These are phyloP conservation scores for Etheostoma nigrum DNA, from an alignment of 2,797 vertebrate genomes.

Conservation along the genomic window DNA sequence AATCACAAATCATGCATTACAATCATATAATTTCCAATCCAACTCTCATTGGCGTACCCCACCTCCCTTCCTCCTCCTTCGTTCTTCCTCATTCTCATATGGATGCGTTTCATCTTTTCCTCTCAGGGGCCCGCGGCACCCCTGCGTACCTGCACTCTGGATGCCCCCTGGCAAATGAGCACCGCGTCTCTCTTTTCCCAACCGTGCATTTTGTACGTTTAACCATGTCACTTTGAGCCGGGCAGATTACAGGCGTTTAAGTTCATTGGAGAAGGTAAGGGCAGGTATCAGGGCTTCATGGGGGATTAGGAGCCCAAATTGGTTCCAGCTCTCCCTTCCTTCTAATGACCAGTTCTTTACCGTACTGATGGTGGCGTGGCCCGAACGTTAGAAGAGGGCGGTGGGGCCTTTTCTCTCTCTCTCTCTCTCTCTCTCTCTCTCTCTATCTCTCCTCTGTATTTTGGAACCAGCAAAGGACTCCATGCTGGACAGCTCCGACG, in stretches of 20 bases:
- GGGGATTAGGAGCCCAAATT: constrained; percentile 96
- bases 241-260: constrained; percentile 92
- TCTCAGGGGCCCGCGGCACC: constrained; percentile 73
- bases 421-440: constrained; percentile 28
- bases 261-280: constrained; percentile 92
- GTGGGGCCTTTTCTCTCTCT: constrained; percentile 26
- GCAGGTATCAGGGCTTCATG: constrained; percentile 92
- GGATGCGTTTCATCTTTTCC: constrained; percentile 74
- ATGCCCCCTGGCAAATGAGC: constrained; percentile 82
- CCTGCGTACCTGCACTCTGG: constrained; percentile 79
- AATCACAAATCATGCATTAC: constrained; percentile 54
- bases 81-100: constrained; percentile 50
- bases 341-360: constrained; percentile 90
- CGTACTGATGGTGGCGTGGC: constrained; percentile 73
- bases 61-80: constrained; percentile 22
- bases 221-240: constrained; percentile 83
- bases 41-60: constrained; percentile 4
- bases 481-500: constrained; percentile 80
- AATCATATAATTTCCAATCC: constrained; percentile 47
- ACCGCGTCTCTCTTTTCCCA: constrained; percentile 75
- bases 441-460: constrained; percentile 34
- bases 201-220: constrained; percentile 82
- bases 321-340: constrained; percentile 92
- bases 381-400: constrained; percentile 62
- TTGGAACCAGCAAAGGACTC: constrained; percentile 64